phyloP scores from a whole-genome alignment of 2,113 vertebrate species.

The rabbit (Oryctolagus cuniculus) region mOryCun1.1 NC_091435.1:104750001-104750500 shows the following conservation, averaged over 20 bases:
- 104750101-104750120: no score
- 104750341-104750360: not conserved
- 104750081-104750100: no score
- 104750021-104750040: constrained; percentile 5
- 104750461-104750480: not conserved
- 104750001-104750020: not conserved
- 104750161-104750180: not conserved
- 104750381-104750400: not conserved
- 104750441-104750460: not conserved
- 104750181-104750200: not conserved
- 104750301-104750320: not conserved
- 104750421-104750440: not conserved
- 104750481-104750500: not conserved
- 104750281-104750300: not conserved
- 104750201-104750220: constrained; percentile 40
- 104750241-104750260: not conserved
- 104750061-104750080: not conserved
- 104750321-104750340: not conserved
- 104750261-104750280: not conserved
- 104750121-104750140: no score
- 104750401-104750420: not conserved
- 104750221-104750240: not conserved
- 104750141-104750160: no score
- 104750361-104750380: not conserved
- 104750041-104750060: not conserved